These are phyloP conservation scores for Spatulosminthurus flaviceps DNA, from an alignment of 2,888 invertebrate species.

Conservation along the genomic window DNA sequence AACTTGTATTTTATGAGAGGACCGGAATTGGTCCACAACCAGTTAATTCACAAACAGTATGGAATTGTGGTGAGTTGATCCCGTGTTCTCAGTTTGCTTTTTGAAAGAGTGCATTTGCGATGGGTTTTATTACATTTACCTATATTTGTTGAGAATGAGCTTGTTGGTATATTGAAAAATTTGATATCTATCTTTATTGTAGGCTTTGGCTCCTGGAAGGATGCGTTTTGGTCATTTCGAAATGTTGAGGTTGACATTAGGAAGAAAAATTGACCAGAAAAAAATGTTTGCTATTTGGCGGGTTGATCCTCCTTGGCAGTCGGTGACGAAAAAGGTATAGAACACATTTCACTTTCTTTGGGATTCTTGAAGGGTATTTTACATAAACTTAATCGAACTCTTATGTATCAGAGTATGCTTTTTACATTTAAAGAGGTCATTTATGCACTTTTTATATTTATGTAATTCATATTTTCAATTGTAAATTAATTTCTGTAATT, in stretches of 20 bases:
- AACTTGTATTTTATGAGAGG: slow-evolving; percentile 86
- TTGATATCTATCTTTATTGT: slow-evolving; percentile 57
- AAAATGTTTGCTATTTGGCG: slow-evolving; percentile 96
- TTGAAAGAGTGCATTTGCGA: background rate
- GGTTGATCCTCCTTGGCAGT: slow-evolving; percentile 94
- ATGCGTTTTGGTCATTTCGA: slow-evolving; percentile 85
- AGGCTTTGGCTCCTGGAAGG: slow-evolving; percentile 87
- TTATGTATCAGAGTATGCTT: no score
- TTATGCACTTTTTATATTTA: background rate
- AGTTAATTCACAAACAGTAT: slow-evolving; percentile 87
- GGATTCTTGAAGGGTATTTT: no score
- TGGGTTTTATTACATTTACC: background rate
- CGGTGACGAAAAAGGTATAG: slow-evolving; percentile 80
- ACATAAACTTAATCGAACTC: no score
- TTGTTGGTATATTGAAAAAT: background rate
- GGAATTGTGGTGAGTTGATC: slow-evolving; percentile 82
- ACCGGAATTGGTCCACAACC: slow-evolving; percentile 86
- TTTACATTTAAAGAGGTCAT: no score
- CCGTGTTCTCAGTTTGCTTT: no score
- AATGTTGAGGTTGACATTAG: slow-evolving; percentile 81
- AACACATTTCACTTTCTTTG: no score
- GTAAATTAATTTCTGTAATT: slow-evolving; percentile 5
- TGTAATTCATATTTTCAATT: background rate
- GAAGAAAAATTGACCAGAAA: slow-evolving; percentile 79
- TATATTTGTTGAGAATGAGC: background rate